Conservation (phyloP, 2,113 vertebrate genomes). For the Nestor notabilis region DNA sequence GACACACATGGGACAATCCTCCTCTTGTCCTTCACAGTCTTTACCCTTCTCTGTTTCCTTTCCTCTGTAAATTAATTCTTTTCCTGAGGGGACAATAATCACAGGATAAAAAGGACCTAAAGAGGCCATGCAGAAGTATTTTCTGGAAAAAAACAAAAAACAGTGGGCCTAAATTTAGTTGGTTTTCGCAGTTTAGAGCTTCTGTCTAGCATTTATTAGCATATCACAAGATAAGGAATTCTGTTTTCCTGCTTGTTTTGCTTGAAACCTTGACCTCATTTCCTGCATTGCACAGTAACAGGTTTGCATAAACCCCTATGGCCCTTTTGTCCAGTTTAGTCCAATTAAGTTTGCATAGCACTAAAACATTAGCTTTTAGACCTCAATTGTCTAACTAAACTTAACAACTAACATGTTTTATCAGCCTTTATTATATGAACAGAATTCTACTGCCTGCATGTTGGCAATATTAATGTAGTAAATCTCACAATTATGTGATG, state of each 20-base stretch:
- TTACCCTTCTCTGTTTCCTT: neutral
- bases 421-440: neutral
- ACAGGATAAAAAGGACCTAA: neutral
- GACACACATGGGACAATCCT: too few species aligned
- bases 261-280: neutral
- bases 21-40: neutral
- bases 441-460: neutral
- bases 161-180: neutral
- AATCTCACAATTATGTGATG: neutral
- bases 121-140: neutral
- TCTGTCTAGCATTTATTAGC: neutral
- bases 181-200: neutral
- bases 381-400: neutral
- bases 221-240: neutral
- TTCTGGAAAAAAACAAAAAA: neutral
- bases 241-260: neutral
- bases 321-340: neutral
- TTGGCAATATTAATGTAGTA: neutral
- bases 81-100: neutral
- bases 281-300: neutral
- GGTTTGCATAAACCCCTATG: neutral
- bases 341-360: neutral
- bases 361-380: neutral
- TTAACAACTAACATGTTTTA: neutral
- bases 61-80: neutral